phyloP scores from a whole-genome alignment of 2,113 vertebrate species.

The Cyanoderma ruficeps region DNA sequence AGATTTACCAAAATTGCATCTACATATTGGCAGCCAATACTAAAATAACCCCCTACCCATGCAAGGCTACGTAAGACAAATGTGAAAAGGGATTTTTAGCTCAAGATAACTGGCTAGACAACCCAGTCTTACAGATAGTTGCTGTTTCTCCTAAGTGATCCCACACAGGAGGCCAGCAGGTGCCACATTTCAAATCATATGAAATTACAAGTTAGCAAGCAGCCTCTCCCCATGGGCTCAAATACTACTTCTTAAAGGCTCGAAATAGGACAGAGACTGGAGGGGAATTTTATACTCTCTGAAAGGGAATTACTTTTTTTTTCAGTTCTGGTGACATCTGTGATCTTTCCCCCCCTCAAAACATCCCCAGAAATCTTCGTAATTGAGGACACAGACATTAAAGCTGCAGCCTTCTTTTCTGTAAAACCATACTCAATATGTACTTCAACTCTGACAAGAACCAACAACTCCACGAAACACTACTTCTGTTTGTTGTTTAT shows the following conservation, averaged over 20 bases:
- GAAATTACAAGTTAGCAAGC: constrained; percentile 78
- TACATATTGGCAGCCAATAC: constrained; percentile 2
- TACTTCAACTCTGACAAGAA: not conserved
- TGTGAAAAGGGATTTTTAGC: constrained; percentile 40
- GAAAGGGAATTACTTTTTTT: constrained; percentile 39
- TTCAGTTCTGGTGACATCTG: constrained; percentile 1
- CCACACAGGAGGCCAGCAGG: constrained; percentile 59
- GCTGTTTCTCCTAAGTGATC: constrained; percentile 62
- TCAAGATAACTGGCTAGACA: constrained; percentile 49
- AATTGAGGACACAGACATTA: not conserved
- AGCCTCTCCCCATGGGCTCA: constrained; percentile 65
- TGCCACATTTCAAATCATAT: constrained; percentile 76
- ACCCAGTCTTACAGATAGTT: constrained; percentile 43
- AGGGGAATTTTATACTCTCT: constrained; percentile 20
- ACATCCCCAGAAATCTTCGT: not conserved
- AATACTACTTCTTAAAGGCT: constrained; percentile 70
- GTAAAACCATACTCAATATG: not conserved
- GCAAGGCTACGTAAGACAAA: not conserved
- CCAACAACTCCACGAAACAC: not conserved
- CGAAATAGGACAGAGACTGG: constrained; percentile 31
- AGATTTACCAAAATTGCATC: constrained; percentile 10
- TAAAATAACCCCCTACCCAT: constrained; percentile 7
- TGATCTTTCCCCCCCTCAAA: not conserved
- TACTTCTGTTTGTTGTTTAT: not conserved
- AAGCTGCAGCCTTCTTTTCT: not conserved